Evolutionary conservation across 1,140 invertebrate genomes (phyloP).

Genomic region (Neocloeon triangulifer): DNA sequence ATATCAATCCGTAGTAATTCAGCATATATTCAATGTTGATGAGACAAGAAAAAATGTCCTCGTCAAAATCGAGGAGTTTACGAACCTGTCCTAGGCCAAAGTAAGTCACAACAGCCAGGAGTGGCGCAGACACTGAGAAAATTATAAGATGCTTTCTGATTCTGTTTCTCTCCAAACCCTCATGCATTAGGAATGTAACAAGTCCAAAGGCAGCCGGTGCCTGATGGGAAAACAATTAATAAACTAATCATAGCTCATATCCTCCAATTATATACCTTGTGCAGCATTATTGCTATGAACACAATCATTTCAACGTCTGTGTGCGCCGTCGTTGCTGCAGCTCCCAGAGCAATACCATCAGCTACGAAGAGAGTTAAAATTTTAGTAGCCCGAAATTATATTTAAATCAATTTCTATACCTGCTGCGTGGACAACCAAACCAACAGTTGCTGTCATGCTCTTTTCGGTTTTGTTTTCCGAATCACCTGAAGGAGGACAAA

Average conservation of each 20-base stretch:
- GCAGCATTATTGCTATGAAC: conserved; percentile 95
- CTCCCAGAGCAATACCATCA: conserved; percentile 90
- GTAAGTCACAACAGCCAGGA: conserved; percentile 77
- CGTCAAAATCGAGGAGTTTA: conserved; percentile 16
- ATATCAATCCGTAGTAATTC: background rate
- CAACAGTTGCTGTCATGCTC: conserved; percentile 81
- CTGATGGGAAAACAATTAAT: conserved; percentile 17
- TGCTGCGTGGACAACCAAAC: conserved; percentile 91
- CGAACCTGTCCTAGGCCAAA: conserved; percentile 77
- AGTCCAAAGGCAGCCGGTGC: conserved; percentile 95
- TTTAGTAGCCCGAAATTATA: conserved; percentile 5
- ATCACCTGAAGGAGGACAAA: too few relatives aligned
- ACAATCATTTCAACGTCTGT: conserved; percentile 94
- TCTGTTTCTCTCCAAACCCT: conserved; percentile 69
- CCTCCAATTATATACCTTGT: conserved; percentile 42
- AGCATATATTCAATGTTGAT: conserved; percentile 2
- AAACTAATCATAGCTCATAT: background rate
- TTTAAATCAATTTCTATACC: conserved; percentile 18
- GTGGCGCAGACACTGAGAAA: conserved; percentile 82
- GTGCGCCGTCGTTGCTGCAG: conserved; percentile 83
- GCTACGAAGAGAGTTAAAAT: conserved; percentile 29
- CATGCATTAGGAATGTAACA: conserved; percentile 88
- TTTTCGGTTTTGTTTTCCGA: conserved; percentile 34
- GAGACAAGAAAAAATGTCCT: background rate
- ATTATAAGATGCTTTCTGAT: conserved; percentile 80